Evolutionary conservation across 1,140 invertebrate genomes (phyloP), one percentile per base, ranked within the genome.

Genomic region (Tetramorium parvispinum): DNA sequence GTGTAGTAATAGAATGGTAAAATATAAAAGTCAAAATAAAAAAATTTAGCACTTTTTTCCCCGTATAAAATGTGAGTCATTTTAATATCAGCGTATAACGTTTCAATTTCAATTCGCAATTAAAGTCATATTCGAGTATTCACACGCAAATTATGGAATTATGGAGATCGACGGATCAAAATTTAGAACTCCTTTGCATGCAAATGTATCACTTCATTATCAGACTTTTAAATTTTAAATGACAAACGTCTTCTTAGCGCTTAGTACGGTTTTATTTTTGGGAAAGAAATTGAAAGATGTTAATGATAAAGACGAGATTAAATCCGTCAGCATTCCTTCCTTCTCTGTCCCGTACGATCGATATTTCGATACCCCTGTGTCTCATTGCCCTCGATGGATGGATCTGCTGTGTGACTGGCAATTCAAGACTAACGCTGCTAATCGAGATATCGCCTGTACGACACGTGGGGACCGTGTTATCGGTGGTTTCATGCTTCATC

Each of bases 401-500:
- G 70, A 32, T 24, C 40, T 5, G 21, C 63, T 43, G 53, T 85
- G 79, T 73, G 66, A 59, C 79, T 32, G 55, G 66, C 66, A 66
- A 82, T 82, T 82, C 53, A 57, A 73, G 66, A 82, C 43, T 40
- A 32, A 66, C 59, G 55, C 82, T 37, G 32, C 77, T 86, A 86
- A 86, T 81, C 79, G 66, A 82, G 79, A 82, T 82, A 82, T 82
- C 79, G 79, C 46, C 40, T 18, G 78, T 71, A 71, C 78, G 66
- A 85, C 46, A 63, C 71, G 82, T 46, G 16, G 51, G 4, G 59
- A n/a, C 37, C 59, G 57, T 49, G 65, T 85, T 82, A 78, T 86
- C 87, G 73, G 71, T 37, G 85, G 66, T 86, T 86, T 88, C 59
- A 86, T 68, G 71, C 55, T 46, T 57, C 79, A 75, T 89, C 81